phyloP scores from a whole-genome alignment of 2,797 vertebrate genomes.

The Cryptoprocta ferox region DNA sequence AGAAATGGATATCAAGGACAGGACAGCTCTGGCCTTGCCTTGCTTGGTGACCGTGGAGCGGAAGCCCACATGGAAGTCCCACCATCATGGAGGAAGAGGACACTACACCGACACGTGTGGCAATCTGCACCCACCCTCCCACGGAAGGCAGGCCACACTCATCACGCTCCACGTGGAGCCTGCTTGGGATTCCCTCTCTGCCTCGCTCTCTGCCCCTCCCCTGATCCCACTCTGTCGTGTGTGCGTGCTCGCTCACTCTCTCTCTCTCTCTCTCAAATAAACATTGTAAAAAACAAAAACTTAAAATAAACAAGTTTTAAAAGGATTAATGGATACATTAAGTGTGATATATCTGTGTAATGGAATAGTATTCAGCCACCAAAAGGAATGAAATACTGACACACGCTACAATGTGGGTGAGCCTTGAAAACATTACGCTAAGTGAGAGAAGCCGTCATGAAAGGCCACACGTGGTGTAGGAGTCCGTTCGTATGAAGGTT shows the following conservation, averaged over 20 bases:
- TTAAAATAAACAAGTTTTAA: too few species aligned
- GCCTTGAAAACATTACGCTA: neutral
- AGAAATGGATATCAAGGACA: neutral
- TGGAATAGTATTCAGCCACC: neutral
- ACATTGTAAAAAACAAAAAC: too few species aligned
- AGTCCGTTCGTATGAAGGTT: neutral
- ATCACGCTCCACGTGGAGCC: too few species aligned
- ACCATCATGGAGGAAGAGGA: neutral
- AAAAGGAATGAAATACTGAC: neutral
- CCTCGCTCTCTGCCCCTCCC: too few species aligned
- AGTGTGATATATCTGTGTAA: neutral
- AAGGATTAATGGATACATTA: neutral
- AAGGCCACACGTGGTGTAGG: neutral
- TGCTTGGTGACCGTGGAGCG: neutral
- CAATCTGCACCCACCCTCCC: neutral
- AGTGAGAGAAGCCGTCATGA: neutral
- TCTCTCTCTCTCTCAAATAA: too few species aligned
- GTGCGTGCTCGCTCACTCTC: too few species aligned
- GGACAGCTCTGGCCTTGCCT: neutral
- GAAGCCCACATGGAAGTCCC: neutral
- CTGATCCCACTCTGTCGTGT: too few species aligned
- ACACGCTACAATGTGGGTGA: rapidly evolving
- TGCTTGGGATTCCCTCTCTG: too few species aligned
- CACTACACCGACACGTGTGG: rapidly evolving
- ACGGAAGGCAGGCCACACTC: neutral